phyloP scores from a whole-genome alignment of 2,113 vertebrate species.

The Anas platyrhynchos region DNA sequence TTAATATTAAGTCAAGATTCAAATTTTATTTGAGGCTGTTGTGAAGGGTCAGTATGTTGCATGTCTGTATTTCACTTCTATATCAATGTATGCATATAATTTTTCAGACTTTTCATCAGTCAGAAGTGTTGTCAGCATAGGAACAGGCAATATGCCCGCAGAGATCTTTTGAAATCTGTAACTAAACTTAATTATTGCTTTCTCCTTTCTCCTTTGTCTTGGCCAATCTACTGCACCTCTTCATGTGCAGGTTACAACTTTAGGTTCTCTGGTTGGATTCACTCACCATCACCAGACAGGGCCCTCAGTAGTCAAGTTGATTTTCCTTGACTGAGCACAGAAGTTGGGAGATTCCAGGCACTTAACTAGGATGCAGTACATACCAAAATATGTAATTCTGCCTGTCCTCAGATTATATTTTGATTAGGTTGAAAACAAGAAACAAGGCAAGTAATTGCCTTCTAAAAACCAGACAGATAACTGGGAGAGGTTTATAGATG shows the following conservation, averaged over 20 bases:
- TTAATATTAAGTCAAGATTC: background rate
- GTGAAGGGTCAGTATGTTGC: background rate
- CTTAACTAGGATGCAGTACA: background rate
- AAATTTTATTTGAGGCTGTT: background rate
- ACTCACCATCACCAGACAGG: background rate
- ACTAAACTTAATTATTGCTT: background rate
- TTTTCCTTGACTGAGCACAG: background rate
- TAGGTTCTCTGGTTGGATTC: background rate
- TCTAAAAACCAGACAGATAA: background rate
- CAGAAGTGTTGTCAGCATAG: background rate
- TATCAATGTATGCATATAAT: background rate
- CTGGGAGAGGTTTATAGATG: background rate
- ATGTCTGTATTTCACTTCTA: background rate
- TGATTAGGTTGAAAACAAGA: background rate
- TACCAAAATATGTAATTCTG: background rate
- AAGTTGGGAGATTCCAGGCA: background rate
- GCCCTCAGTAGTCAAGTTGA: background rate
- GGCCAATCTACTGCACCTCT: background rate
- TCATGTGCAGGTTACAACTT: background rate
- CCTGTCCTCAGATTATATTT: background rate
- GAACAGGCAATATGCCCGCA: background rate
- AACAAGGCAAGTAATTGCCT: background rate
- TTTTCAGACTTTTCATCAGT: background rate
- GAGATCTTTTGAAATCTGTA: background rate
- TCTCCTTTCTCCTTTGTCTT: background rate